Base-by-base conservation (phyloP, 2,113 vertebrate genomes). In the Gorsachius goisagi region DNA sequence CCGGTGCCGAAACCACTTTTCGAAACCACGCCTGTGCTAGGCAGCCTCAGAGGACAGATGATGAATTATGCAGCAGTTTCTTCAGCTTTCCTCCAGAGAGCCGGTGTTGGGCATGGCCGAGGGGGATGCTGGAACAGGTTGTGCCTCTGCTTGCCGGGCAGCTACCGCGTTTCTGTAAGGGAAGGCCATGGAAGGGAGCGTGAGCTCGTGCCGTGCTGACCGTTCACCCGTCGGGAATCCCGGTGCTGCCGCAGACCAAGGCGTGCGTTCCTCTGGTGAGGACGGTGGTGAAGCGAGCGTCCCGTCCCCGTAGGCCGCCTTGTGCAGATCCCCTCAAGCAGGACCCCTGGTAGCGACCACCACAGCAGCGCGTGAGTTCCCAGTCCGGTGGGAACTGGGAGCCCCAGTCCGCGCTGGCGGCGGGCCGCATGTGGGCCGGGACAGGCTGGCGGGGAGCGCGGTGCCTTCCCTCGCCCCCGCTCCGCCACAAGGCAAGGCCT, bases 331-430 rank as follows among this genome's bases (percentile, higher is more conserved):
- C 50, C 5, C 1, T 12, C 5, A 4, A 45, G 37, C n/a, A 30
- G 18, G 35, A 11, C 35, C 37, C 37, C 45, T 5, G 14, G 26
- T 9, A n/a, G 67, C 6, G 10, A 30, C 66, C 41, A 13, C 67
- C 13, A 1, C 2, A 6, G 39, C n/a, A 17, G 68, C 9, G 1
- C 26, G 5, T 1, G 11, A 21, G 7, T 15, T 53, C 60, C 59
- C 44, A 6, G 33, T 39, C 1, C n/a, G n/a, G 7, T 2, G 33
- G 37, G 39, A 28, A 7, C 39, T 12, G 41, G 44, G 66, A 7
- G 30, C 17, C 74, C 26, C 73, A 20, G 26, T 11, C 23, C 13
- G 1, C 2, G 9, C 3, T 16, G 3, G 2, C 2, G 3, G n/a
- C 2, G 24, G 28, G 62, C 53, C 2, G 5, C 2, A 5, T 2